Conservation (phyloP, 2,797 vertebrate species). For the Garrulus glandarius region DNA sequence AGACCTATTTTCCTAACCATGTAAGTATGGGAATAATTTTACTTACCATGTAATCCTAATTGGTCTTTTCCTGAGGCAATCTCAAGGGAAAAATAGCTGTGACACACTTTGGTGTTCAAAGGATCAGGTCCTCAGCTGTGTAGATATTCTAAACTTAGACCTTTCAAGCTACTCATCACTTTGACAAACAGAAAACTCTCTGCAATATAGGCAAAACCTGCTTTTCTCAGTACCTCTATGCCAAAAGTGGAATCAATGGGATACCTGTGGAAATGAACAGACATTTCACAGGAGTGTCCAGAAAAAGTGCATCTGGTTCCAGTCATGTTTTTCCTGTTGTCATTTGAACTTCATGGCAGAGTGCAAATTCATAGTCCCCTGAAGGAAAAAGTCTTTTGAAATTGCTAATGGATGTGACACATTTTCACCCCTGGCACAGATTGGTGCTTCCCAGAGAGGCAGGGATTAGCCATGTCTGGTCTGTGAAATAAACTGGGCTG, state of each 20-base stretch:
- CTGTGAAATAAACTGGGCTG: background rate
- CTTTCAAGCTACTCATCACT: background rate
- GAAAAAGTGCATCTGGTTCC: background rate
- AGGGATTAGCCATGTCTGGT: background rate
- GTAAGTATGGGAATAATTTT: background rate
- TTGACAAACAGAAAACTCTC: background rate
- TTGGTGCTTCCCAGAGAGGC: background rate
- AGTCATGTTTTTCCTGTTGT: background rate
- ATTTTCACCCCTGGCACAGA: background rate
- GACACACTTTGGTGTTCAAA: background rate
- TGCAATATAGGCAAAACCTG: background rate
- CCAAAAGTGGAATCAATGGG: background rate
- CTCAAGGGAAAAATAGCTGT: background rate
- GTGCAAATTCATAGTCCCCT: background rate
- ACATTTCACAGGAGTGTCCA: background rate
- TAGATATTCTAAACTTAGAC: background rate
- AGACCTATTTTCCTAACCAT: background rate
- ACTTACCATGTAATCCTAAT: constrained; percentile 14
- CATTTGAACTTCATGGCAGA: background rate
- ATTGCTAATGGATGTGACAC: background rate
- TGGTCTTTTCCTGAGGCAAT: constrained; percentile 23
- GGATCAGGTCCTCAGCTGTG: background rate
- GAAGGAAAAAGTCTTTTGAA: background rate
- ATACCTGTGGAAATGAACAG: background rate
- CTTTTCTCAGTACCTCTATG: background rate